phyloP scores from a whole-genome alignment of 1,140 invertebrate species.

The Chymomyza costata region DNA sequence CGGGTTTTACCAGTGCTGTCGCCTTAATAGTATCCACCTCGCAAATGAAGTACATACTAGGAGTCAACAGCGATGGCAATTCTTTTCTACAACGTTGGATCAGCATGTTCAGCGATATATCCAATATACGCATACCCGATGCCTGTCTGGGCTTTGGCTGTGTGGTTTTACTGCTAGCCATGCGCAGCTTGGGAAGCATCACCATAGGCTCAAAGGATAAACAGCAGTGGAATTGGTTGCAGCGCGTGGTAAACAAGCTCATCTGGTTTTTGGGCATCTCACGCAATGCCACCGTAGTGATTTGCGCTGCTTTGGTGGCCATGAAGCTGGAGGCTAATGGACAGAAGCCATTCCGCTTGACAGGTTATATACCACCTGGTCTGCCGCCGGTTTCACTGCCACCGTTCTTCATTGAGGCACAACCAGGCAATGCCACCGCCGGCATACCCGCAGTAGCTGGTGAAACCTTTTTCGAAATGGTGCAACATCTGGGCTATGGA shows the following conservation, averaged over 20 bases:
- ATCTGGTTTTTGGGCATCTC: conserved; percentile 82
- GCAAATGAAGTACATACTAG: conserved; percentile 90
- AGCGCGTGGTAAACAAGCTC: conserved; percentile 76
- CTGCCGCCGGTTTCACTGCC: conserved; percentile 81
- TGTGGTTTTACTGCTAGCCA: conserved; percentile 81
- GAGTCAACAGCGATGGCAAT: conserved; percentile 83
- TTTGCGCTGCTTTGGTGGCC: conserved; percentile 80
- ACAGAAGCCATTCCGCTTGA: conserved; percentile 55
- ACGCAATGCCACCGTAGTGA: conserved; percentile 87
- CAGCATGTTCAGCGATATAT: conserved; percentile 81
- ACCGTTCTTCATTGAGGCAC: conserved; percentile 78
- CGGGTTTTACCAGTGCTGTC: conserved; percentile 94
- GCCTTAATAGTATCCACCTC: conserved; percentile 93
- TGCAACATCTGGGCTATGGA: conserved; percentile 83
- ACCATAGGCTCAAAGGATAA: conserved; percentile 78
- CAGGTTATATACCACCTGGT: conserved; percentile 81
- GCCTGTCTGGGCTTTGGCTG: conserved; percentile 82
- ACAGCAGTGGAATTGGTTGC: conserved; percentile 76
- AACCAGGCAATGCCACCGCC: conserved; percentile 73
- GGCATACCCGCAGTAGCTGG: conserved; percentile 57
- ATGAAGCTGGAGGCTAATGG: conserved; percentile 74
- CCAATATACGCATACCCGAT: conserved; percentile 81
- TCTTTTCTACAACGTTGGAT: conserved; percentile 86
- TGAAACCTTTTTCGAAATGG: conserved; percentile 81
- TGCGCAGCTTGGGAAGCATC: conserved; percentile 80